Evolutionary conservation across 2,888 invertebrate genomes (phyloP).

Genomic region (Drosophila conformis): DNA sequence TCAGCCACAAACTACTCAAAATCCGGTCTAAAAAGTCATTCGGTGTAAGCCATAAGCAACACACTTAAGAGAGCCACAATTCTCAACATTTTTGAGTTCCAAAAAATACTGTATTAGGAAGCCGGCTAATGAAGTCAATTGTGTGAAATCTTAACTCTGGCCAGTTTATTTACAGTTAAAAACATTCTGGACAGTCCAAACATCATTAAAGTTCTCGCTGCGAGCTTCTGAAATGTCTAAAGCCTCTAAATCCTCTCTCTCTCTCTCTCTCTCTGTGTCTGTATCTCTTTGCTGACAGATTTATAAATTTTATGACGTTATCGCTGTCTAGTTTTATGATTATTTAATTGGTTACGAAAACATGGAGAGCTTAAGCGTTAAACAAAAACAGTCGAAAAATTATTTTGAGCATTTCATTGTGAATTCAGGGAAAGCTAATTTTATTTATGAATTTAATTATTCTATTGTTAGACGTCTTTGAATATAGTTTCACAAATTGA

Average conservation of each 20-base stretch:
- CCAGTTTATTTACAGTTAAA: conserved; percentile 48
- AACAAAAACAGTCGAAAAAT: neutral
- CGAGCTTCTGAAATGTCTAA: neutral
- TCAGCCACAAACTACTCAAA: conserved; percentile 43
- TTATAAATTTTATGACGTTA: conserved; percentile 48
- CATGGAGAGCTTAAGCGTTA: neutral
- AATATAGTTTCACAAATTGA: conserved; percentile 1
- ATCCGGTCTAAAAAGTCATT: conserved; percentile 71
- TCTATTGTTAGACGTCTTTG: neutral
- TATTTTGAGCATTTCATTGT: neutral
- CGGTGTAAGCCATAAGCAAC: conserved; percentile 62
- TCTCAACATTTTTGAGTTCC: neutral
- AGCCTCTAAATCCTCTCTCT: neutral
- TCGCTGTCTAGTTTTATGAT: conserved; percentile 17
- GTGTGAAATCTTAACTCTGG: conserved; percentile 40
- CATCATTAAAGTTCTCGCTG: conserved; percentile 38
- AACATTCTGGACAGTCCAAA: neutral
- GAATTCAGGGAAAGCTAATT: conserved; percentile 22
- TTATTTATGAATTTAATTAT: neutral
- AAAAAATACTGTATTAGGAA: conserved; percentile 9
- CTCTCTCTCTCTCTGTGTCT: neutral
- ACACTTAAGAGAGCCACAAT: conserved; percentile 16
- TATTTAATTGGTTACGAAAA: conserved; percentile 42
- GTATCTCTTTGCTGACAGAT: conserved; percentile 22
- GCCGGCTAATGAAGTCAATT: conserved; percentile 53